phyloP scores from a whole-genome alignment of 1,140 invertebrate species.

The Acromyrmex charruanus region DNA sequence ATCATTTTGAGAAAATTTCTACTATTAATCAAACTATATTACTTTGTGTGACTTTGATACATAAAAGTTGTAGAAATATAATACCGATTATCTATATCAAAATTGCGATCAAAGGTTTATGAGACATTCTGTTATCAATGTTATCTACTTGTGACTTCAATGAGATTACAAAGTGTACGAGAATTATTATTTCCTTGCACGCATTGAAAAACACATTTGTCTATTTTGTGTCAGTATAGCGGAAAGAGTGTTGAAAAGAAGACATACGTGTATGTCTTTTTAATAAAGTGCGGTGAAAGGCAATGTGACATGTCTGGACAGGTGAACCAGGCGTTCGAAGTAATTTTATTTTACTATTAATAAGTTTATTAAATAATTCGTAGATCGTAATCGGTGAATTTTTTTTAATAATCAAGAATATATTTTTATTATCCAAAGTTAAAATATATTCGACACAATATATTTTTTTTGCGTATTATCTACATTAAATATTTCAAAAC shows the following conservation, averaged over 20 bases:
- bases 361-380: neutral
- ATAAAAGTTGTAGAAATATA: neutral
- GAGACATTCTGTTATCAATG: constrained; percentile 35
- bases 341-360: constrained; percentile 45
- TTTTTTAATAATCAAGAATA: neutral
- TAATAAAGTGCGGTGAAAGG: neutral
- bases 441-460: neutral
- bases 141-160: constrained; percentile 54
- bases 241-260: neutral
- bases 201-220: neutral
- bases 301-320: constrained; percentile 59
- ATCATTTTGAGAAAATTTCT: neutral
- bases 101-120: neutral
- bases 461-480: neutral
- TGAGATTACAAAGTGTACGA: neutral
- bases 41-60: neutral
- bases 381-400: too few species aligned
- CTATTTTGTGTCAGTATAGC: constrained; percentile 9
- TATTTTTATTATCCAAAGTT: neutral
- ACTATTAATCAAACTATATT: neutral
- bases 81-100: neutral
- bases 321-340: constrained; percentile 66
- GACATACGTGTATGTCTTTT: neutral
- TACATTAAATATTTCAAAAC: constrained; percentile 3
- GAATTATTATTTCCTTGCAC: constrained; percentile 31